A percentile compares a stretch with the other conserved stretches of the same genome.
Evolutionary conservation across 2,888 invertebrate species (phyloP).

Genomic region (Sycophila texana): DNA sequence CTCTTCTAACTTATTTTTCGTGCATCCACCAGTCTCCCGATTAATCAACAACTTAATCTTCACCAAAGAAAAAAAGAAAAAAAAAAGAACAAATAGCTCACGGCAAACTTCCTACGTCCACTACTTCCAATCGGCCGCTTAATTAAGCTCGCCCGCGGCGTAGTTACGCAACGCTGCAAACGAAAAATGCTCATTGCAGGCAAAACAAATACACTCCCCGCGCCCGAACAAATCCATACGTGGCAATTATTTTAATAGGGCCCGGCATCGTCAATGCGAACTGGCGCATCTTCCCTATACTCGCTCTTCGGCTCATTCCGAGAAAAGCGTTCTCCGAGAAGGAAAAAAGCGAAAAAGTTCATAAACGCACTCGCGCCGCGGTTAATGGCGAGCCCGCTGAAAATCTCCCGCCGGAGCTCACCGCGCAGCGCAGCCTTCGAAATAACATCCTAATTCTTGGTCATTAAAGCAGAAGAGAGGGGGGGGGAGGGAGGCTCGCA

Average conservation of each 20-base stretch:
- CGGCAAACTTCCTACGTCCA: background rate
- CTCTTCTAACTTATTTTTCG: no score
- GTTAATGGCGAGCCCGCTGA: background rate
- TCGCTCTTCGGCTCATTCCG: background rate
- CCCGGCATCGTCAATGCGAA: slow-evolving; percentile 3
- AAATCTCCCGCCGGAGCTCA: background rate
- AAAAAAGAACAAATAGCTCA: no score
- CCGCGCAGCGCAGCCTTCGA: background rate
- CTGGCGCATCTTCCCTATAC: background rate
- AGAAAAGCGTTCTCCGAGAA: slow-evolving; percentile 11
- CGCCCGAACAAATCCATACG: background rate
- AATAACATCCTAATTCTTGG: slow-evolving; percentile 35
- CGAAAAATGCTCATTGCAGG: background rate
- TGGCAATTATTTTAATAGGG: slow-evolving; percentile 18
- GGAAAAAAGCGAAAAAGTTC: background rate
- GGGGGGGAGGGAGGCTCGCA: no score
- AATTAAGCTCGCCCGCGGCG: background rate
- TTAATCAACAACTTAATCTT: background rate
- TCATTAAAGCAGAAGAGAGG: background rate
- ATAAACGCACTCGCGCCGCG: background rate
- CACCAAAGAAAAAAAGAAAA: background rate
- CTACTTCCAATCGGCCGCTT: background rate
- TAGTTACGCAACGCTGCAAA: background rate
- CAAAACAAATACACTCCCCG: background rate
- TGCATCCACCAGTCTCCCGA: no score